Percentiles rank a stretch among this genome's conserved stretches.
Evolutionary conservation across 1,140 invertebrate species (phyloP).

Genomic region (Bathynomus jamesi): DNA sequence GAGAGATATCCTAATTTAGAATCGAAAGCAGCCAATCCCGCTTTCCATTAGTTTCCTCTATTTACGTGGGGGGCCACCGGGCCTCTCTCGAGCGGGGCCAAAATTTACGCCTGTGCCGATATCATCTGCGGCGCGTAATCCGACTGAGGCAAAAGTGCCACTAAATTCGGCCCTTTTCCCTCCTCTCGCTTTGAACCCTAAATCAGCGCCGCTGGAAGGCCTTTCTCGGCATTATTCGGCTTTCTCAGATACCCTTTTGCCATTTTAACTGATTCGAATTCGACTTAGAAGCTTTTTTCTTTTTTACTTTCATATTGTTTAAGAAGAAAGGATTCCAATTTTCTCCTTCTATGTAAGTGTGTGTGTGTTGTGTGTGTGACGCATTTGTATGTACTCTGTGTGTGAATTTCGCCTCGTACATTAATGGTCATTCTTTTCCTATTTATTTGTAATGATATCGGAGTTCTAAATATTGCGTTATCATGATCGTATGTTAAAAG

Average conservation of each 20-base stretch:
- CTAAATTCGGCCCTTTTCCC: background rate
- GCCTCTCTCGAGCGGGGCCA: background rate
- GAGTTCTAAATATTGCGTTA: no score
- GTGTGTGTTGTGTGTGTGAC: no score
- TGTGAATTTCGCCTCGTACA: no score
- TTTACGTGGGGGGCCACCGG: background rate
- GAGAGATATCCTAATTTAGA: background rate
- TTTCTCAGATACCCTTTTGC: background rate
- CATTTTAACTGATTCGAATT: background rate
- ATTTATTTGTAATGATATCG: no score
- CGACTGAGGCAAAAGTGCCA: background rate
- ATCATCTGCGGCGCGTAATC: background rate
- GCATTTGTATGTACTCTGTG: no score
- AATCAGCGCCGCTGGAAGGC: background rate
- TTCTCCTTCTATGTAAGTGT: no score
- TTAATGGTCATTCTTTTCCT: no score
- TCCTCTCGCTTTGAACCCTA: background rate
- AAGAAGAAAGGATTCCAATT: no score
- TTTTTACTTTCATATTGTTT: no score
- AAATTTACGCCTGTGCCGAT: background rate
- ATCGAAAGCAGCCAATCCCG: background rate
- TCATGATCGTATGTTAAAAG: no score
- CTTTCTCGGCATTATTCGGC: background rate
- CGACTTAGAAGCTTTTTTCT: no score
- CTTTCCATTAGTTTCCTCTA: background rate